Base-by-base conservation (phyloP, 2,888 invertebrate genomes). In the Smittia aterrima region DNA sequence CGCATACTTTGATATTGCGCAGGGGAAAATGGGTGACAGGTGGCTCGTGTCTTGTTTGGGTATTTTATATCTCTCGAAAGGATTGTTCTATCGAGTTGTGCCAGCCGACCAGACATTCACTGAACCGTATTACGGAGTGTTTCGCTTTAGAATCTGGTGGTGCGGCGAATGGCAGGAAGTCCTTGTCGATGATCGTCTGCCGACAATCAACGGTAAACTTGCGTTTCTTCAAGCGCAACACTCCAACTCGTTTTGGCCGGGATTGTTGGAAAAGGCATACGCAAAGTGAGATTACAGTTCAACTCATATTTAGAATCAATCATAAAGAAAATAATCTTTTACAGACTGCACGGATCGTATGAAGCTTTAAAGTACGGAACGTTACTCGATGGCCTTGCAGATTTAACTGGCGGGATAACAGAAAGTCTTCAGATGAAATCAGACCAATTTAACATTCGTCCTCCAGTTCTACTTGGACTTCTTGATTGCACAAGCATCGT, bases 351-450 rank as follows among this genome's bases (percentile, higher is more conserved):
- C 80, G 95, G 95, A 2, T 95, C 95, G 0, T 96, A 96, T 83
- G 95, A 96, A 83, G 95, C 95, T 0, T 84, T 96, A 1, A 95
- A 95, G 80, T 96, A 96, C 80, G 95, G 95, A n/a, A 93, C 92
- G 62, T 85, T 93, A 11, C 84, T 94, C 75, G 95, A 95, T 80
- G 95, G 95, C 0, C 84, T 96, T 71, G 92, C 93, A 0, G 95
- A 95, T 82, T 85, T 96, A 32, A 92, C 95, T 0, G 95, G 95
- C 0, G 95, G 95, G 3, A 92, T 95, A 75, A 93, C 94, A 0
- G 94, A 95, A 81, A 90, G 90, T 76, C 87, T 94, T 76, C 86
- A 87, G n/a, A 85, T 91, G 41, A 84, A 88, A 13, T 89, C 90
- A 76, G 89, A 92, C 77, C 86, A 88, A 0, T 89, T 91, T 3